A percentile compares a stretch with the other conserved stretches of the same genome.
Conservation (phyloP, 1,140 invertebrate genomes). For the Colletes gigas region DNA sequence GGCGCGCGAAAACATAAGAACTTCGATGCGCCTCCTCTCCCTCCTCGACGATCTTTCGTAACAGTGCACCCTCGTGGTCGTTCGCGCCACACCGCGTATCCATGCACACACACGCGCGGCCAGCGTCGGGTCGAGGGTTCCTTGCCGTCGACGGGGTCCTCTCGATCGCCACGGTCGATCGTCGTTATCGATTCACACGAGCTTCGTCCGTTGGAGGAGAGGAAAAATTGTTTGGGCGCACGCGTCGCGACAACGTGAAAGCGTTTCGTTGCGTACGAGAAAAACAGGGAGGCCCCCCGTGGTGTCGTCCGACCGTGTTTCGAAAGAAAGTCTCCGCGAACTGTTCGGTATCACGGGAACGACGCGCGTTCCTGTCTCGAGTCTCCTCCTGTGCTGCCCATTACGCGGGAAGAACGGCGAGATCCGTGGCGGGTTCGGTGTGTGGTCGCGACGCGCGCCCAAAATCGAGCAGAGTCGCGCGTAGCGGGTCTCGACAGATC, state of each 20-base stretch:
- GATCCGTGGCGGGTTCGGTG: background rate
- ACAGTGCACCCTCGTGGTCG: background rate
- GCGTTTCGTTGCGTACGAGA: background rate
- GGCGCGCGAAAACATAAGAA: constrained; percentile 21
- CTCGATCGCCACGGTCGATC: background rate
- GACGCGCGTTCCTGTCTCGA: background rate
- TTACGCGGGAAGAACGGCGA: background rate
- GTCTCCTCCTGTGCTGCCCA: constrained; percentile 13
- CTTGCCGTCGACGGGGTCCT: background rate
- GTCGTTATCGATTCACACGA: constrained; percentile 20
- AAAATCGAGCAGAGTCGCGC: constrained; percentile 34
- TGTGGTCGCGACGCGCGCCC: constrained; percentile 51
- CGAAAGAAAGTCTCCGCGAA: too few species aligned
- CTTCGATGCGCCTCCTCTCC: background rate
- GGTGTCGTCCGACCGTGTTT: background rate
- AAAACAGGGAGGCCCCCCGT: constrained; percentile 10
- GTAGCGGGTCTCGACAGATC: constrained; percentile 12
- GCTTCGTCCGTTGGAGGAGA: background rate
- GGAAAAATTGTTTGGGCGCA: constrained; percentile 34
- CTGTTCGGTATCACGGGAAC: background rate
- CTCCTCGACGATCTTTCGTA: background rate
- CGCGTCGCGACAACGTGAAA: constrained; percentile 44
- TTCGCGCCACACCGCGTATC: background rate
- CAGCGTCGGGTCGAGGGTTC: background rate
- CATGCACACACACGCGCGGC: background rate